A percentile compares a stretch with the other conserved stretches of the same genome.
These are phyloP conservation scores for Cosmorhoe ocellata DNA, from an alignment of 2,888 invertebrate species.

Conservation along the genomic window DNA sequence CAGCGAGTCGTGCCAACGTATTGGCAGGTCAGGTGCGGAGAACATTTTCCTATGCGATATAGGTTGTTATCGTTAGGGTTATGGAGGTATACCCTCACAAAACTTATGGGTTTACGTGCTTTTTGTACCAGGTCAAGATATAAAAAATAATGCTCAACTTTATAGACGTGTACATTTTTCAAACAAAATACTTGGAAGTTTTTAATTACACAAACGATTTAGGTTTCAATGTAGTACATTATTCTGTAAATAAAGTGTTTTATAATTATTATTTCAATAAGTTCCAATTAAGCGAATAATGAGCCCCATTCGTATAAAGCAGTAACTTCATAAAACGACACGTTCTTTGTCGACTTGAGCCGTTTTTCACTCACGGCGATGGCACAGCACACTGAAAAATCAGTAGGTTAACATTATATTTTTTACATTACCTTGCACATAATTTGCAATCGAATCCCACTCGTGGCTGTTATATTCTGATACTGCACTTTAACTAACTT, in stretches of 20 bases:
- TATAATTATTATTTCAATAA: too few species aligned
- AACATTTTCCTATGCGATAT: slow-evolving; percentile 8
- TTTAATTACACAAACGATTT: too few species aligned
- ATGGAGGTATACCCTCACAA: not conserved
- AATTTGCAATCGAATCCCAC: too few species aligned
- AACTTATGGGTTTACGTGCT: not conserved
- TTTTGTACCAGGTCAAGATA: not conserved
- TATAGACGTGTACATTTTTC: too few species aligned
- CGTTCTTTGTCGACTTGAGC: slow-evolving; percentile 5
- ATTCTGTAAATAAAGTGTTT: too few species aligned
- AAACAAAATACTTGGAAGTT: too few species aligned
- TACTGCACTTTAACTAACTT: too few species aligned
- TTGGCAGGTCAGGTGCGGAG: slow-evolving; percentile 21
- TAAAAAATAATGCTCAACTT: too few species aligned
- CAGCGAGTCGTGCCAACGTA: slow-evolving; percentile 20
- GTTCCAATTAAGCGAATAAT: slow-evolving; percentile 1
- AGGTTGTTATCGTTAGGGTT: slow-evolving; percentile 4
- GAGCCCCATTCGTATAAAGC: not conserved
- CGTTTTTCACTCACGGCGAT: not conserved
- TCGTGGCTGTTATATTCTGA: too few species aligned
- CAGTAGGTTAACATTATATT: not conserved
- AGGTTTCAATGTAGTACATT: too few species aligned
- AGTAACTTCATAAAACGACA: not conserved
- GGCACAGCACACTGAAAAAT: not conserved
- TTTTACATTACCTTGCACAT: too few species aligned